Percentiles rank a stretch among this genome's conserved stretches.
These are phyloP conservation scores for Nesogale talazaci DNA, from an alignment of 2,113 vertebrate species.

Conservation along the genomic window DNA sequence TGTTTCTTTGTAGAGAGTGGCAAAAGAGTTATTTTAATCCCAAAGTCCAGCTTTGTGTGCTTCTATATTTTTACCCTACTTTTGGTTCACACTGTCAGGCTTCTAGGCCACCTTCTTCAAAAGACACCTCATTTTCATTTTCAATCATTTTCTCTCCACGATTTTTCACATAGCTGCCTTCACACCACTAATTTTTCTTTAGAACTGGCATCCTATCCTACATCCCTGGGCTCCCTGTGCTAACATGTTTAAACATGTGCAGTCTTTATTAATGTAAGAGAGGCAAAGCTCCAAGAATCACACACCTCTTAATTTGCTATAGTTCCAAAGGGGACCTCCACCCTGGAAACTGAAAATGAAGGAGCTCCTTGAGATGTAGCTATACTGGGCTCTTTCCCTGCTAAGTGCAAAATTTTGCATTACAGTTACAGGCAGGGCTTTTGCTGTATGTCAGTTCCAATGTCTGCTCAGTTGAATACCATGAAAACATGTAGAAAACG, in stretches of 20 bases:
- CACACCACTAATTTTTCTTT: conserved; percentile 85
- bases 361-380: conserved; percentile 33
- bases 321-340: conserved; percentile 63
- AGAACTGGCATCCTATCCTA: conserved; percentile 79
- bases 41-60: conserved; percentile 55
- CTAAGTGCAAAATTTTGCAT: background rate
- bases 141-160: conserved; percentile 86
- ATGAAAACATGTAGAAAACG: conserved; percentile 22
- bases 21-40: conserved; percentile 69
- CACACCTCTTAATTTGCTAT: conserved; percentile 75
- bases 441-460: conserved; percentile 26
- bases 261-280: conserved; percentile 78
- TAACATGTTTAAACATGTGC: conserved; percentile 86
- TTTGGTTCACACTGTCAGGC: conserved; percentile 65
- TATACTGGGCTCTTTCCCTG: background rate
- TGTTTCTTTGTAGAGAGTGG: conserved; percentile 27
- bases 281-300: conserved; percentile 68
- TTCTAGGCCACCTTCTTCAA: conserved; percentile 64
- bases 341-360: conserved; percentile 66
- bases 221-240: conserved; percentile 83
- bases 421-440: background rate
- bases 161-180: conserved; percentile 83
- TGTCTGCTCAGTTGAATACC: conserved; percentile 2
- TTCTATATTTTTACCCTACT: conserved; percentile 78
- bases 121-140: conserved; percentile 85